Percentiles rank a stretch among this genome's conserved stretches.
Evolutionary conservation across 2,797 vertebrate genomes (phyloP).

Genomic region (Aphelocoma californica): DNA sequence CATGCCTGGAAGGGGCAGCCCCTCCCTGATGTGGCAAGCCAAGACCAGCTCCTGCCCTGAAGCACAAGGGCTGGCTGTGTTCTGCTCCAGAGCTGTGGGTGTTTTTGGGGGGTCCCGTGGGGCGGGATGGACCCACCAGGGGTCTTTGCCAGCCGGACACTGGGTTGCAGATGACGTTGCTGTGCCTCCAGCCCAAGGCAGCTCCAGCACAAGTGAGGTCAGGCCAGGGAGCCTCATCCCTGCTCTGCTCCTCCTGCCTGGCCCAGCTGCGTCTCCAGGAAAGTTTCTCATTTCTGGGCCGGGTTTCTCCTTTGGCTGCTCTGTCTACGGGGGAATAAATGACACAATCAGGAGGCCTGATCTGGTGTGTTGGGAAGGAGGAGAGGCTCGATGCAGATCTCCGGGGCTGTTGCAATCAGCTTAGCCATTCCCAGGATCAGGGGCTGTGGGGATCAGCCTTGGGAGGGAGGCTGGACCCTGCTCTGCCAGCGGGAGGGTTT

Average conservation of each 20-base stretch:
- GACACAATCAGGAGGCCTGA: neutral
- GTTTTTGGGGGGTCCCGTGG: neutral
- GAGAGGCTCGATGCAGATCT: conserved; percentile 2
- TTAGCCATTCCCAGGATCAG: neutral
- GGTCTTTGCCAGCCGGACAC: neutral
- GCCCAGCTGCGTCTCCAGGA: neutral
- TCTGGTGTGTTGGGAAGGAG: neutral
- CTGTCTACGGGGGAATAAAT: conserved; percentile 6
- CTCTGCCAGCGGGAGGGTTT: neutral
- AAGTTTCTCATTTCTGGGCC: neutral
- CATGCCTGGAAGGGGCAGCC: neutral
- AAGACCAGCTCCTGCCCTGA: neutral
- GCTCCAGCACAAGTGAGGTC: neutral
- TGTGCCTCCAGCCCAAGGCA: neutral
- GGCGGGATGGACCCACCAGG: neutral
- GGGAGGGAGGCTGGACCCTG: neutral
- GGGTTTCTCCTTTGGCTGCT: conserved; percentile 17
- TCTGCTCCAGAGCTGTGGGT: neutral
- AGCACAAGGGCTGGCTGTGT: neutral
- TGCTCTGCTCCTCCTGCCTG: neutral
- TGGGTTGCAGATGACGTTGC: neutral
- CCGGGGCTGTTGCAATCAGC: neutral
- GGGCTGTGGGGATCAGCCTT: neutral
- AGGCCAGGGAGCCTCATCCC: neutral
- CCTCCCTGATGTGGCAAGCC: neutral